Percentiles rank a stretch among this genome's conserved stretches.
Evolutionary conservation across 2,888 invertebrate species (phyloP).

Genomic region (Diaprepes abbreviatus): DNA sequence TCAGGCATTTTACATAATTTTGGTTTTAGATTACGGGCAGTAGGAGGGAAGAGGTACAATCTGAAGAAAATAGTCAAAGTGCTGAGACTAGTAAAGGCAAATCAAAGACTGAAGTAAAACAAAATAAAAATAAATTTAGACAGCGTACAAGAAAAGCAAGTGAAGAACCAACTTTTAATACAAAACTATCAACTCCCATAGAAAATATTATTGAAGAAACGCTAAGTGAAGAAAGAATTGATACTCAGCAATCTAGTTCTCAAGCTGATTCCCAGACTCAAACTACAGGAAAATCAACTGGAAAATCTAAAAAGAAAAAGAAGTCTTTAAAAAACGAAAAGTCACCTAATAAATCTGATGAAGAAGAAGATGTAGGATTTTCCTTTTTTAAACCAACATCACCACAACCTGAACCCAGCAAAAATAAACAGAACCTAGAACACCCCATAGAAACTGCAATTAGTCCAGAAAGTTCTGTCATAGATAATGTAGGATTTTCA

Average conservation of each 20-base stretch:
- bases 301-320: slow-evolving; percentile 28
- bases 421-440: background rate
- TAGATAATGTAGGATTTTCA: slow-evolving; percentile 47
- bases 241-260: slow-evolving; percentile 25
- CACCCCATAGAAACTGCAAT: slow-evolving; percentile 14
- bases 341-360: slow-evolving; percentile 9
- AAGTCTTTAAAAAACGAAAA: slow-evolving; percentile 37
- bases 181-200: slow-evolving; percentile 55
- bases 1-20: slow-evolving; percentile 3
- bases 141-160: slow-evolving; percentile 49
- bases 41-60: slow-evolving; percentile 32
- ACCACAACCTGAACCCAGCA: background rate
- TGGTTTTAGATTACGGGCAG: slow-evolving; percentile 47
- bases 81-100: slow-evolving; percentile 21
- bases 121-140: slow-evolving; percentile 38
- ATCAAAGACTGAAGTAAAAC: slow-evolving; percentile 5
- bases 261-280: background rate
- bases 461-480: slow-evolving; percentile 28
- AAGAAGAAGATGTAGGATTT: slow-evolving; percentile 29
- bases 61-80: slow-evolving; percentile 29
- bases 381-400: background rate
- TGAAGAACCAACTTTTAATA: slow-evolving; percentile 55
- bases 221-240: slow-evolving; percentile 50
- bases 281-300: slow-evolving; percentile 21
- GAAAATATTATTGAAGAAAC: slow-evolving; percentile 58